These are phyloP conservation scores for Hemicentrotus pulcherrimus DNA, from an alignment of 35 echinoderm and acorn worm genomes.

Conservation along the genomic window DNA sequence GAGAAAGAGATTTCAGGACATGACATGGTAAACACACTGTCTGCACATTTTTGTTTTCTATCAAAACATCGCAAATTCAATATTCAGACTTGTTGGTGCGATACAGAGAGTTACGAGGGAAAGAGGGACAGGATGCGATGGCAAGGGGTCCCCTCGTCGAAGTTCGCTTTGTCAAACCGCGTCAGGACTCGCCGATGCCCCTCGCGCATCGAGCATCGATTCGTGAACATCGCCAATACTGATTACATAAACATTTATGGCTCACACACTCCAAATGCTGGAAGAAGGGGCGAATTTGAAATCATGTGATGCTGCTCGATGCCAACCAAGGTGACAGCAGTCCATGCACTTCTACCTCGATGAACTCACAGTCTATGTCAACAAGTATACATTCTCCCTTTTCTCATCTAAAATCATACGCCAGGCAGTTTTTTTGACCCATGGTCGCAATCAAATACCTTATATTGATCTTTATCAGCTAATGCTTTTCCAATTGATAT, in stretches of 20 bases:
- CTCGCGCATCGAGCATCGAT: constrained; percentile 22
- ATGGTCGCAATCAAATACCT: constrained; percentile 30
- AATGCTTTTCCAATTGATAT: constrained; percentile 21
- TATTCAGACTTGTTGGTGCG: not conserved
- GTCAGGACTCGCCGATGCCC: not conserved
- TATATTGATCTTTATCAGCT: constrained; percentile 29
- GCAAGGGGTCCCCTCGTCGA: not conserved
- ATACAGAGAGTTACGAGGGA: not conserved
- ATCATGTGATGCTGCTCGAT: not conserved
- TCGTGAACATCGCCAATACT: not conserved
- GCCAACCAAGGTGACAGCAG: not conserved
- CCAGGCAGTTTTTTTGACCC: not conserved
- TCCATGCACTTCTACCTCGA: not conserved
- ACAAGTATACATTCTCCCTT: constrained; percentile 4
- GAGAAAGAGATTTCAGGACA: not conserved
- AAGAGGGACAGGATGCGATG: not conserved
- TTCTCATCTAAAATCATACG: not conserved
- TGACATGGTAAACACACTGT: not conserved
- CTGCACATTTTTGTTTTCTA: not conserved
- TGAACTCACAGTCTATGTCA: not conserved
- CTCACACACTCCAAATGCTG: not conserved
- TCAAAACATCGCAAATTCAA: not conserved
- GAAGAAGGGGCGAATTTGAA: not conserved
- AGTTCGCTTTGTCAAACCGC: not conserved
- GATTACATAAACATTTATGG: constrained; percentile 51